Evolutionary conservation across 1,140 invertebrate genomes (phyloP).

Genomic region (Drosophila malerkotliana): DNA sequence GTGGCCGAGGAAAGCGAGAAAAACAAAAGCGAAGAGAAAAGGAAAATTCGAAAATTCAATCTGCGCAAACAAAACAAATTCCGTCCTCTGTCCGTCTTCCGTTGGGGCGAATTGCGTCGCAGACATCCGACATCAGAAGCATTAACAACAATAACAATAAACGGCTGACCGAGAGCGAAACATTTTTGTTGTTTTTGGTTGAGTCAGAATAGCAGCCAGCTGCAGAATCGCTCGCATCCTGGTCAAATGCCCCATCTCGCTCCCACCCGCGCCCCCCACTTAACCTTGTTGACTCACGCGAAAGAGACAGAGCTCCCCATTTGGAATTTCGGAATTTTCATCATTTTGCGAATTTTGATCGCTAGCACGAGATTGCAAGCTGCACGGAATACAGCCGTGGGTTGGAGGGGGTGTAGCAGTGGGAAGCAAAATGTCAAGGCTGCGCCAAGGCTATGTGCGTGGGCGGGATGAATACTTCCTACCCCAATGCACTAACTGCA

Average conservation of each 20-base stretch:
- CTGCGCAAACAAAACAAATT: constrained; percentile 54
- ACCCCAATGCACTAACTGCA: constrained; percentile 8
- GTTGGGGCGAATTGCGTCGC: constrained; percentile 70
- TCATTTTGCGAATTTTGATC: constrained; percentile 28
- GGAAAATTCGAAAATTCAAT: constrained; percentile 49
- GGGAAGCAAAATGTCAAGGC: constrained; percentile 65
- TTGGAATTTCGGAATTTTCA: constrained; percentile 57
- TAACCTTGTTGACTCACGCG: constrained; percentile 72
- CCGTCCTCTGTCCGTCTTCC: constrained; percentile 28
- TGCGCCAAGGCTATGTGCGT: constrained; percentile 15
- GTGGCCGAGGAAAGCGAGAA: constrained; percentile 31
- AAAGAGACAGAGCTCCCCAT: constrained; percentile 44
- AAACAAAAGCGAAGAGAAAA: constrained; percentile 33
- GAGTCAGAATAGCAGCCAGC: constrained; percentile 23
- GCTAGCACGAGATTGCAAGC: constrained; percentile 7
- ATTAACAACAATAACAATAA: constrained; percentile 54
- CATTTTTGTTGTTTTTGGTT: constrained; percentile 19
- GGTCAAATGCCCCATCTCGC: constrained; percentile 18
- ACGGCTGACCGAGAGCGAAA: constrained; percentile 45
- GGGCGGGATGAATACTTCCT: constrained; percentile 12
- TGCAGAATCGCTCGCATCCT: constrained; percentile 57
- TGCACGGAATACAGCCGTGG: constrained; percentile 1
- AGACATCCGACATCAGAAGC: constrained; percentile 40
- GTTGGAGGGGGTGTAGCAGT: neutral
- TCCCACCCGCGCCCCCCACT: constrained; percentile 10